phyloP scores from a whole-genome alignment of 2,797 vertebrate species.

The Mionectes olivaceus region DNA sequence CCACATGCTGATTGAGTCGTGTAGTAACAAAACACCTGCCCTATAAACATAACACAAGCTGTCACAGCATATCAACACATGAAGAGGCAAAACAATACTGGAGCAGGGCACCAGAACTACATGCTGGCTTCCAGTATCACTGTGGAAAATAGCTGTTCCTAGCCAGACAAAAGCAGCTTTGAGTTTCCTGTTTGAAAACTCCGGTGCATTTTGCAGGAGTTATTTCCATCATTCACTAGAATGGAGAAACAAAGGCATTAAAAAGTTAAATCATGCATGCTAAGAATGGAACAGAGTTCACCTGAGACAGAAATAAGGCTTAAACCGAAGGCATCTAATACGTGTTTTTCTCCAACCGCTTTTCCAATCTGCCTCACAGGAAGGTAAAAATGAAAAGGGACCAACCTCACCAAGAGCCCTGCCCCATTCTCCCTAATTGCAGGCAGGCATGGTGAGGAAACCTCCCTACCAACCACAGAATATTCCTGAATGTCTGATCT shows the following conservation, averaged over 20 bases:
- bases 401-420: not conserved
- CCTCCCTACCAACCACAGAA: not conserved
- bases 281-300: constrained; percentile 45
- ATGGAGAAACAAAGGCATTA: not conserved
- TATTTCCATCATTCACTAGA: not conserved
- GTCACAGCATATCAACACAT: not conserved
- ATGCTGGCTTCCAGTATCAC: not conserved
- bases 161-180: not conserved
- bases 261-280: constrained; percentile 40
- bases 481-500: not conserved
- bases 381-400: not conserved
- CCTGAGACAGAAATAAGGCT: constrained; percentile 36
- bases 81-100: not conserved
- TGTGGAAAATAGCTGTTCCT: not conserved
- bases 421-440: not conserved
- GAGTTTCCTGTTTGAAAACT: not conserved
- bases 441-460: not conserved
- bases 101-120: not conserved
- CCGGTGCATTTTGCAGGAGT: not conserved
- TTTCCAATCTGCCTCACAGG: not conserved
- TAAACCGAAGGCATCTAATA: not conserved
- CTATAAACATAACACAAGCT: not conserved
- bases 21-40: constrained; percentile 18
- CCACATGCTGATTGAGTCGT: not conserved
- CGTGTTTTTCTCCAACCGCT: not conserved